Percentiles rank a stretch among this genome's conserved stretches.
These are phyloP conservation scores for Parnassius glacialis DNA, from an alignment of 2,888 invertebrate genomes.

Conservation along the genomic window DNA sequence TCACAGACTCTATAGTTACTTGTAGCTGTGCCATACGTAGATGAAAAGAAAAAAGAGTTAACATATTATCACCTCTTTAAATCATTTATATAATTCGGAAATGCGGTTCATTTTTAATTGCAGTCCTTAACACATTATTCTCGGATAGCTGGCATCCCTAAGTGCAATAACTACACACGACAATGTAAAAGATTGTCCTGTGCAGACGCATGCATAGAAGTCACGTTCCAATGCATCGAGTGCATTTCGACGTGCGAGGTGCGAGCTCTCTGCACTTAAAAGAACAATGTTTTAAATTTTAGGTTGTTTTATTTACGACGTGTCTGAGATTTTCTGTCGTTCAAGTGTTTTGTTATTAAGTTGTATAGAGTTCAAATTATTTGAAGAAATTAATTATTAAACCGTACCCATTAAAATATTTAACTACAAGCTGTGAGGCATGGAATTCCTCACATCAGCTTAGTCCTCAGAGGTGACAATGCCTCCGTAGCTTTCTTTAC, in stretches of 20 bases:
- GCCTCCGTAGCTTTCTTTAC: no score
- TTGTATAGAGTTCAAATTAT: background rate
- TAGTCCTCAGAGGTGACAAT: no score
- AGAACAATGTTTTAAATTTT: conserved; percentile 14
- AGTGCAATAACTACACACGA: conserved; percentile 8
- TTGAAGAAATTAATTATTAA: no score
- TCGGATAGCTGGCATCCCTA: background rate
- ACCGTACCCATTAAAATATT: no score
- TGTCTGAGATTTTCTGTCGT: background rate
- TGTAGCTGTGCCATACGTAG: no score
- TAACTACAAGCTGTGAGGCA: no score
- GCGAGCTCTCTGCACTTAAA: conserved; percentile 12
- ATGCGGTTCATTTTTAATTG: background rate
- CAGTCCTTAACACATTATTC: background rate
- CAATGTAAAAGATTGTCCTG: conserved; percentile 24
- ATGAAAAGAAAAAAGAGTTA: no score
- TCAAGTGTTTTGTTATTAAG: background rate
- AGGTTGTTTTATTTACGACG: background rate
- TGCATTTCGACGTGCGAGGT: conserved; percentile 17
- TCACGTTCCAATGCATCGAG: conserved; percentile 24
- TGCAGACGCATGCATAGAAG: conserved; percentile 17
- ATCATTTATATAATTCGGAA: no score
- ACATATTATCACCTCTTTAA: no score
- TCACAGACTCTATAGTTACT: no score
- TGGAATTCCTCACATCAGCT: no score